Conservation (phyloP, 2,113 vertebrate species). For the Symphodus melops region DNA sequence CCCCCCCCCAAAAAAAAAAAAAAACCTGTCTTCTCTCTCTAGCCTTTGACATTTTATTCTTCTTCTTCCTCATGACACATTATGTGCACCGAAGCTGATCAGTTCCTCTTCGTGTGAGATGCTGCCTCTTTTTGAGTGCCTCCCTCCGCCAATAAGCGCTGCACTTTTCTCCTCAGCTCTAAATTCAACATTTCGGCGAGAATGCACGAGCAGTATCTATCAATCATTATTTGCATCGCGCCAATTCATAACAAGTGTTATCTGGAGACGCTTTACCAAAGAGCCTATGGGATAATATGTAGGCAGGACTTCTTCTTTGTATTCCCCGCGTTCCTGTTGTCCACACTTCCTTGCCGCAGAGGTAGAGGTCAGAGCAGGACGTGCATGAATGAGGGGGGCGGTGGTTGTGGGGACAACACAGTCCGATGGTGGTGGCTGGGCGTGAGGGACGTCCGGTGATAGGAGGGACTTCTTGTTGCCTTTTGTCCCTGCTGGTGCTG, state of each 20-base stretch:
- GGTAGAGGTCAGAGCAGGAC: too few relatives aligned
- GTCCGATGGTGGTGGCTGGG: too few relatives aligned
- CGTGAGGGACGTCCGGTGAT: too few relatives aligned
- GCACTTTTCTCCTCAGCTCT: slow-evolving; percentile 31
- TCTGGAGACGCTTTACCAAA: too few relatives aligned
- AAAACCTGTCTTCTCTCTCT: slow-evolving; percentile 2
- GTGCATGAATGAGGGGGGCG: too few relatives aligned
- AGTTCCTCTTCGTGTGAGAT: slow-evolving; percentile 35
- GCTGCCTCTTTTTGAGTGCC: slow-evolving; percentile 49
- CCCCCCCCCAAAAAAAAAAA: not conserved
- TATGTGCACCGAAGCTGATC: slow-evolving; percentile 57
- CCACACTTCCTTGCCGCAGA: too few relatives aligned
- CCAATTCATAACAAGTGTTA: too few relatives aligned
- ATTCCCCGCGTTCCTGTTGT: too few relatives aligned
- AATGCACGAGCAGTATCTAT: slow-evolving; percentile 12
- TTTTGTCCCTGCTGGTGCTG: slow-evolving; percentile 26
- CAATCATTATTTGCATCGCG: too few relatives aligned
- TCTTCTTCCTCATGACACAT: slow-evolving; percentile 29
- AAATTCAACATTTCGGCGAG: slow-evolving; percentile 49
- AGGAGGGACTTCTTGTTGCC: slow-evolving; percentile 24
- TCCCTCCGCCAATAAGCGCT: slow-evolving; percentile 42
- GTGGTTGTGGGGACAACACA: too few relatives aligned
- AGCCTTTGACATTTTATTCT: not conserved
- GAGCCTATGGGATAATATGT: too few relatives aligned
- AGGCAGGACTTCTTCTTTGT: too few relatives aligned